Base-by-base conservation (phyloP, 1,140 invertebrate genomes). In the Papilio polytes region DNA sequence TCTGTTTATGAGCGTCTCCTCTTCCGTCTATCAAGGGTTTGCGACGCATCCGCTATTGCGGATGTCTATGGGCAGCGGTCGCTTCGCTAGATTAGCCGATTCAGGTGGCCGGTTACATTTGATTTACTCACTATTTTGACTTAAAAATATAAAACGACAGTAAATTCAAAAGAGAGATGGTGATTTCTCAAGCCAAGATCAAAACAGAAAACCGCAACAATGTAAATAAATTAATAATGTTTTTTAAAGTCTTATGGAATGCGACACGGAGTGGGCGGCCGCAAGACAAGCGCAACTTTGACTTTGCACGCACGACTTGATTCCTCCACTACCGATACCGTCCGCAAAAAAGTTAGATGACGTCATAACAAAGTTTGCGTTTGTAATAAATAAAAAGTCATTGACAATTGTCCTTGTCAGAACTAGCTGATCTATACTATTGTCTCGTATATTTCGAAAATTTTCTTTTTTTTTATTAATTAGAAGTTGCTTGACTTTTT, bases 161-260 rank as follows among this genome's bases (percentile, higher is more conserved):
- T 20, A 70, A 70, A 66, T 66, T 66, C 13, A 31, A 36, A 31
- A 70, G 63, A 70, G 12, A 70, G 15, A 70, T 70, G 26, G 3
- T 26, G 10, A 36, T 70, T 70, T 70, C 26, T 31, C 4, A 70
- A 70, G 63, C 63, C 63, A 70, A 36, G 26, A 70, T 31, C 22
- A 70, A 70, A 3, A 70, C 63, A 70, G 26, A 8, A 70, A 70
- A 31, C 63, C 63, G 63, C 63, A 70, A 70, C 63, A 70, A 70
- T 70, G 63, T 70, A 70, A 70, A 70, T 70, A 70, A 63, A 63
- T 63, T 22, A 63, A 59, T 59, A 59, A 31, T 26, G 63, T 70
- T 70, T 70, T 70, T 66, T 70, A 31, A 66, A 66, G 26, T 70
- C 63, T 70, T 31, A 70, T 70, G 63, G 63, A 70, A 70, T 70